Evolutionary conservation across 2,113 vertebrate genomes (phyloP).

Genomic region (Danio rerio): GRCz12tu NC_133197.1:10689001-10689500

Average conservation of each 20-base stretch:
- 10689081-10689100: neutral
- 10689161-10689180: neutral
- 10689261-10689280: no score
- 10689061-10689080: conserved; percentile 26
- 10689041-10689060: conserved; percentile 10
- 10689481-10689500: no score
- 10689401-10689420: no score
- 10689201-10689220: conserved; percentile 22
- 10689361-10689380: no score
- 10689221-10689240: neutral
- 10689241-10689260: neutral
- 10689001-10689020: neutral
- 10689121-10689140: neutral
- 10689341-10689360: no score
- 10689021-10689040: neutral
- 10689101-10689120: conserved; percentile 12
- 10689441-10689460: no score
- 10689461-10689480: no score
- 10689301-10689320: no score
- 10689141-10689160: conserved; percentile 36
- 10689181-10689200: conserved; percentile 8
- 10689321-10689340: no score
- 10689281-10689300: no score
- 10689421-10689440: no score
- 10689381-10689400: no score